Conservation (phyloP, 2,797 vertebrate genomes). For the Bradypodion ventrale region DNA sequence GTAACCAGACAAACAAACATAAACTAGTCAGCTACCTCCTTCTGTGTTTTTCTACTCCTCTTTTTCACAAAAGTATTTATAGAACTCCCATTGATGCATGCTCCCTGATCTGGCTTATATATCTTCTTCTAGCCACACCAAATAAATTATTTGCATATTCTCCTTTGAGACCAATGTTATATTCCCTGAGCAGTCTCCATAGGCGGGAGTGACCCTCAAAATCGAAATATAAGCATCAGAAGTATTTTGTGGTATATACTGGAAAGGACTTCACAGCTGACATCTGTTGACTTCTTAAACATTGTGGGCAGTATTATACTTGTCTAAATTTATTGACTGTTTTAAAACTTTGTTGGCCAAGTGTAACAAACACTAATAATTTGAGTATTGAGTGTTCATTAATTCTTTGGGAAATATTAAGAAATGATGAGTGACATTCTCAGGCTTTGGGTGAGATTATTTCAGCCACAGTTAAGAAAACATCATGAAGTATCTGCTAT, state of each 20-base stretch:
- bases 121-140: accelerated
- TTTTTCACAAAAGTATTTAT: not conserved
- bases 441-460: not conserved
- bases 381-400: no score
- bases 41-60: not conserved
- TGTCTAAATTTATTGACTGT: not conserved
- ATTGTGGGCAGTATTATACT: not conserved
- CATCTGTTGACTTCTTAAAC: not conserved
- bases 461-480: not conserved
- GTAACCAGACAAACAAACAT: conserved; percentile 10
- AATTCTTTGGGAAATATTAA: not conserved
- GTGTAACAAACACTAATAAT: no score
- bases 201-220: not conserved
- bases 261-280: conserved; percentile 9
- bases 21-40: conserved; percentile 1
- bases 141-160: not conserved
- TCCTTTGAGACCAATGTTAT: not conserved
- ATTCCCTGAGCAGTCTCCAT: conserved; percentile 21
- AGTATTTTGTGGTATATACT: not conserved
- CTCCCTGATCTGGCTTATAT: accelerated
- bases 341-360: not conserved
- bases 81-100: conserved; percentile 5
- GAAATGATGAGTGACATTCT: not conserved
- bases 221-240: conserved; percentile 5
- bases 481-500: not conserved